Conservation (phyloP, 2,888 invertebrate species). For the Eustalomyia histrio region DNA sequence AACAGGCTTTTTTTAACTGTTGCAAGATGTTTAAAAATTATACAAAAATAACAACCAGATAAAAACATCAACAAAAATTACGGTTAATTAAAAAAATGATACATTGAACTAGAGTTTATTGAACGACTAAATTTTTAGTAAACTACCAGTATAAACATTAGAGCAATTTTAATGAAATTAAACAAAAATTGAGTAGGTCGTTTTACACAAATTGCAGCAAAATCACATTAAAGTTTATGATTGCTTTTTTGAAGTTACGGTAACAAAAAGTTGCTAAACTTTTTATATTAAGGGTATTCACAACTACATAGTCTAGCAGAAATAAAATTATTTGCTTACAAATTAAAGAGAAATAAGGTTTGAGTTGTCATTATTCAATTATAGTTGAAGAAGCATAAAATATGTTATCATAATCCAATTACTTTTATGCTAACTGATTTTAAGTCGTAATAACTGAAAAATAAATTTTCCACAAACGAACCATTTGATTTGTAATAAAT, state of each 20-base stretch:
- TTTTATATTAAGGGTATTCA: not conserved
- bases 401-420: too few relatives aligned
- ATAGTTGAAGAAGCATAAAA: too few relatives aligned
- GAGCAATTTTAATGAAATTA: conserved; percentile 21
- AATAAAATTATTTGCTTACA: not conserved
- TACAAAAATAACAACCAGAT: conserved; percentile 5
- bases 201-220: conserved; percentile 1
- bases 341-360: too few relatives aligned
- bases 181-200: conserved; percentile 22
- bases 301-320: not conserved
- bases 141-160: not conserved
- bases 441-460: too few relatives aligned
- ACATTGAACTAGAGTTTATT: conserved; percentile 47
- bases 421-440: too few relatives aligned
- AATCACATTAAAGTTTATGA: not conserved
- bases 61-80: conserved; percentile 53
- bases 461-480: too few relatives aligned
- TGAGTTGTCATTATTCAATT: too few relatives aligned
- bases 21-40: conserved; percentile 27
- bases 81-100: conserved; percentile 61
- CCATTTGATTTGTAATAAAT: too few relatives aligned
- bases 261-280: not conserved
- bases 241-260: not conserved
- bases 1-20: conserved; percentile 23
- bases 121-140: conserved; percentile 33